Conservation (phyloP, 2,888 invertebrate genomes). For the Trimorus sp. region DNA sequence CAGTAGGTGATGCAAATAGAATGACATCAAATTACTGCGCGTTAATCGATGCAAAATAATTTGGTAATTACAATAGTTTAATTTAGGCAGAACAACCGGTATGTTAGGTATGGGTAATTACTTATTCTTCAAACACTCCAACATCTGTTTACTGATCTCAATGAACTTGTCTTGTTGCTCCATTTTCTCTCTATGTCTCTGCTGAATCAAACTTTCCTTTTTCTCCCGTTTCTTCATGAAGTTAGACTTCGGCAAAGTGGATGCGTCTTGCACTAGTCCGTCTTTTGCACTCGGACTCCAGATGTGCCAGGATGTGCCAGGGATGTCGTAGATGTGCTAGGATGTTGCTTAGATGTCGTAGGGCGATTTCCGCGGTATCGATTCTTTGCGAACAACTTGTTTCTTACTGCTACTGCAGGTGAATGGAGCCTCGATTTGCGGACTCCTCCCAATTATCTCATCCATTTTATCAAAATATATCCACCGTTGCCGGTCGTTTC, state of each 20-base stretch:
- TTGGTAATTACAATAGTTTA: no score
- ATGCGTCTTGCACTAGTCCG: neutral
- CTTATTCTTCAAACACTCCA: no score
- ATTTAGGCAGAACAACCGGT: no score
- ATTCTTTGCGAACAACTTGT: neutral
- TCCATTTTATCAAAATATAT: constrained; percentile 1
- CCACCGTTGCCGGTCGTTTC: neutral
- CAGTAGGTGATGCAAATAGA: no score
- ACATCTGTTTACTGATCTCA: no score
- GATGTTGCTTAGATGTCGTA: neutral
- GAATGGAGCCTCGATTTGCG: neutral
- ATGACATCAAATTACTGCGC: no score
- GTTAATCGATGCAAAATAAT: no score
- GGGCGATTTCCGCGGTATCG: neutral
- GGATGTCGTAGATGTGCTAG: neutral
- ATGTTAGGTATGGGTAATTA: no score
- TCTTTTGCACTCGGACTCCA: neutral
- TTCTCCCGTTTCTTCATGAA: neutral
- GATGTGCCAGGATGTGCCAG: neutral
- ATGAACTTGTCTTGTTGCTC: neutral
- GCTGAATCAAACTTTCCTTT: neutral
- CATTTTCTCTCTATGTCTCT: constrained; percentile 5
- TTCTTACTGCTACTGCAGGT: neutral
- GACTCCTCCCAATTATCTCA: neutral
- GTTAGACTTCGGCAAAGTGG: neutral